Evolutionary conservation across 1,140 invertebrate genomes (phyloP).

Genomic region (Zaprionus camerounensis): DNA sequence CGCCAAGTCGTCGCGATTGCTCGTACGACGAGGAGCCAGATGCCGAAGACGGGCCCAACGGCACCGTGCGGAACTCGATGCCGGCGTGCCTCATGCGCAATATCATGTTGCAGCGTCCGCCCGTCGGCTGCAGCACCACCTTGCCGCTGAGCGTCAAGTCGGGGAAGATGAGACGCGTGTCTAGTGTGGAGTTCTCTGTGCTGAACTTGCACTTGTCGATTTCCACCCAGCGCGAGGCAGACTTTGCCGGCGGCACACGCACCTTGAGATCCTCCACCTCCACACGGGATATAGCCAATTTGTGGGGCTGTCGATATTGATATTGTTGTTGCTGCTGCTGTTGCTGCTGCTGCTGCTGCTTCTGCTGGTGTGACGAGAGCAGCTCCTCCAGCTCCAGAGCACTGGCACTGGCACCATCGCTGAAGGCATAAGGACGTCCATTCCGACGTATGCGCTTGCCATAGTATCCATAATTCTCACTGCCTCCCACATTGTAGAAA

Average conservation of each 20-base stretch:
- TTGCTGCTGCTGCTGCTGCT: conserved; percentile 27
- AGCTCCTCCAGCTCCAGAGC: conserved; percentile 67
- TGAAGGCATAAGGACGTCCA: conserved; percentile 50
- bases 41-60: conserved; percentile 54
- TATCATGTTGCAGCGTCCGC: conserved; percentile 91
- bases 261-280: conserved; percentile 86
- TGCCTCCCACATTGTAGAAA: conserved; percentile 64
- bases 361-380: conserved; percentile 51
- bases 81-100: conserved; percentile 90
- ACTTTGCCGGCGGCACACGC: conserved; percentile 85
- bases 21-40: conserved; percentile 45
- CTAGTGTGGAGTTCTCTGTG: conserved; percentile 89
- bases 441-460: conserved; percentile 63
- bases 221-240: conserved; percentile 86
- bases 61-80: conserved; percentile 88
- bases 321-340: conserved; percentile 32
- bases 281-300: conserved; percentile 69
- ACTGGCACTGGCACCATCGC: conserved; percentile 14
- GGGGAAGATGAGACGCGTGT: conserved; percentile 90
- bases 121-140: conserved; percentile 87
- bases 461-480: conserved; percentile 53
- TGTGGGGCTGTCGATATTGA: conserved; percentile 69
- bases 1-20: conserved; percentile 85
- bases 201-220: conserved; percentile 91
- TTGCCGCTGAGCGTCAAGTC: conserved; percentile 91